phyloP scores from a whole-genome alignment of 64 coral and sea anemone genomes.

The Pocillopora damicornis region DNA sequence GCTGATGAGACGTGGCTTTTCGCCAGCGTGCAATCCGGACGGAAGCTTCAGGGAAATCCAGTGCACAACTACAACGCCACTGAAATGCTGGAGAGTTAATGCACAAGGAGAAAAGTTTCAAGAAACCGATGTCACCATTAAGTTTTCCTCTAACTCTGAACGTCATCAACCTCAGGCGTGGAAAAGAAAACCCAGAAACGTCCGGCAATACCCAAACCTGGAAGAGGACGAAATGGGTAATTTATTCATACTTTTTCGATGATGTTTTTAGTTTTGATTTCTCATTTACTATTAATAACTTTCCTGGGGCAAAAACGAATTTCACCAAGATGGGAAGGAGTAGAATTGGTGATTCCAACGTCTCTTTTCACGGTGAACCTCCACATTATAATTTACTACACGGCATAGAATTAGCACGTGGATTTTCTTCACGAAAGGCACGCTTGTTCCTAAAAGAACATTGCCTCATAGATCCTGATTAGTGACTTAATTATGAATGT shows the following conservation, averaged over 20 bases:
- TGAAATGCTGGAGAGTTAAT: conserved; percentile 67
- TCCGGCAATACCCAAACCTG: not conserved
- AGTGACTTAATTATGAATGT: not conserved
- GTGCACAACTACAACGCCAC: conserved; percentile 10
- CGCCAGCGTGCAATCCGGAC: conserved; percentile 36
- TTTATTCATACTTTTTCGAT: not conserved
- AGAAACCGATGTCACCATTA: conserved; percentile 13
- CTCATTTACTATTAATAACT: not conserved
- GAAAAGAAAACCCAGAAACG: not conserved
- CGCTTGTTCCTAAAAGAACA: too few relatives aligned
- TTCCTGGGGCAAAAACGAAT: not conserved
- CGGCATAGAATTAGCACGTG: too few relatives aligned
- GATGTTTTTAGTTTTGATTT: not conserved
- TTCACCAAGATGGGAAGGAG: not conserved
- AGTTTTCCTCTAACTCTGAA: not conserved
- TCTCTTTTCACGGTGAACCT: too few relatives aligned
- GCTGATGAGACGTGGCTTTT: not conserved
- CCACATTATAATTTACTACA: too few relatives aligned
- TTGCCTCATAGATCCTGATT: not conserved
- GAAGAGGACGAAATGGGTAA: conserved; percentile 39
- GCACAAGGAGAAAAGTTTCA: conserved; percentile 49
- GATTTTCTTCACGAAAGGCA: too few relatives aligned
- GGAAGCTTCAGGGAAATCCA: conserved; percentile 45
- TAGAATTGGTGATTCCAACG: not conserved
- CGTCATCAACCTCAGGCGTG: conserved; percentile 2